Evolutionary conservation across 2,888 invertebrate genomes (phyloP).

Genomic region (Athrips mouffetella): DNA sequence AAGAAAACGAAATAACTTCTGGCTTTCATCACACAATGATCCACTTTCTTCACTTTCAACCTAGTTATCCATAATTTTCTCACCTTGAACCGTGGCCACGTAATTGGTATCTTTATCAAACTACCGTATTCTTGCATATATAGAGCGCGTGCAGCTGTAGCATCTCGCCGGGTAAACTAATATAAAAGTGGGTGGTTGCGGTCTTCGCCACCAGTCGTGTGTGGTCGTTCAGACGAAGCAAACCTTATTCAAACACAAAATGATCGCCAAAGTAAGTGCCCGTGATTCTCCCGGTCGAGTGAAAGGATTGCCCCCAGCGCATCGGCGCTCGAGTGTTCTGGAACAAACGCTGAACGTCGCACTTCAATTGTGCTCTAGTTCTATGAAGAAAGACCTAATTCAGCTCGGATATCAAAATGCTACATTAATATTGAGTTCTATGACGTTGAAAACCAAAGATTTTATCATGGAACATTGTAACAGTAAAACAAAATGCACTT

Average conservation of each 20-base stretch:
- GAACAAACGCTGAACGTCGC: constrained; percentile 14
- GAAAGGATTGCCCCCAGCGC: constrained; percentile 47
- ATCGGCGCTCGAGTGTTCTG: constrained; percentile 21
- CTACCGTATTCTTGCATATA: constrained; percentile 73
- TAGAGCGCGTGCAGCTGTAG: constrained; percentile 40
- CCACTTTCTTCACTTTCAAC: constrained; percentile 35
- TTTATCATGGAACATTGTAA: too few species aligned
- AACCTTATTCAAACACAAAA: constrained; percentile 68
- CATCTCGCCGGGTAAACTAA: constrained; percentile 65
- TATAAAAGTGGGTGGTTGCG: constrained; percentile 67
- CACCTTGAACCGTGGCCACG: constrained; percentile 67
- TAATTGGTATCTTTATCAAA: constrained; percentile 72
- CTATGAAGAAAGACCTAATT: neutral
- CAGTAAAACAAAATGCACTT: too few species aligned
- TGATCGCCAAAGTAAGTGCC: constrained; percentile 75
- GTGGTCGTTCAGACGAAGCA: constrained; percentile 71
- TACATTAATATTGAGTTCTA: too few species aligned
- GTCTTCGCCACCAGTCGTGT: constrained; percentile 71
- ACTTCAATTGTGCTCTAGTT: neutral
- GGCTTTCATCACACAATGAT: constrained; percentile 17
- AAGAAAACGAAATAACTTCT: neutral
- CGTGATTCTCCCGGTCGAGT: constrained; percentile 39
- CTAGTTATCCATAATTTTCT: constrained; percentile 40
- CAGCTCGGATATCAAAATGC: too few species aligned
- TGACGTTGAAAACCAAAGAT: too few species aligned